These are phyloP conservation scores for Nannoperca obscura DNA, from an alignment of 2,797 vertebrate genomes.

Conservation along the genomic window DNA sequence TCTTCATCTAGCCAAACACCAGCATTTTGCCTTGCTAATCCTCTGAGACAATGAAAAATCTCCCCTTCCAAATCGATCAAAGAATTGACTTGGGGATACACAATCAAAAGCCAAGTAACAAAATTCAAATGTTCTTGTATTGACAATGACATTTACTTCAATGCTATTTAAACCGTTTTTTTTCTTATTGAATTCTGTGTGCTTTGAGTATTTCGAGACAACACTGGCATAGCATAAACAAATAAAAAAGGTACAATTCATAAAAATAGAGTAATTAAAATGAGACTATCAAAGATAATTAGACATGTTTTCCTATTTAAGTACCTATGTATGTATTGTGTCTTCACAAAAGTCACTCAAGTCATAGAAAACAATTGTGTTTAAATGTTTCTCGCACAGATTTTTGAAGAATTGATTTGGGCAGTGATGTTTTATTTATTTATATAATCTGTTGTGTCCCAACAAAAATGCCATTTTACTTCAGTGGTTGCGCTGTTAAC, in stretches of 20 bases:
- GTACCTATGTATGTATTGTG: not conserved
- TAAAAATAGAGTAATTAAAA: conserved; percentile 12
- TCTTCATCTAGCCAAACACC: conserved; percentile 50
- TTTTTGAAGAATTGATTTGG: not conserved
- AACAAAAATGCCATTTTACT: not conserved
- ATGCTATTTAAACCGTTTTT: conserved; percentile 1
- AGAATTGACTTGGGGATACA: conserved; percentile 31
- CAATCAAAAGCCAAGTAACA: conserved; percentile 26
- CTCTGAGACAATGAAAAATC: conserved; percentile 41
- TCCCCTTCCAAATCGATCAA: conserved; percentile 36
- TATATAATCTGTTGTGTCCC: not conserved
- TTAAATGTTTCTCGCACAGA: not conserved
- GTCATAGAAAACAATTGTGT: not conserved
- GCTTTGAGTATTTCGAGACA: not conserved
- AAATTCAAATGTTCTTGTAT: not conserved
- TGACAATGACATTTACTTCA: conserved; percentile 23
- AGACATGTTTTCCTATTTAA: not conserved
- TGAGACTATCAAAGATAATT: conserved; percentile 2
- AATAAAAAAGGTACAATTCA: not conserved
- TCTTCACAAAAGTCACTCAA: not conserved
- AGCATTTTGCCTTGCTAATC: conserved; percentile 46
- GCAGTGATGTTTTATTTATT: not conserved
- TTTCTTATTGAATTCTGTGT: not conserved
- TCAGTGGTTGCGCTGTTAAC: not conserved
- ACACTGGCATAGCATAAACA: not conserved